Evolutionary conservation across 2,113 vertebrate species (phyloP), one percentile per base, ranked within the genome.

Genomic region (Ophiodon elongatus): DNA sequence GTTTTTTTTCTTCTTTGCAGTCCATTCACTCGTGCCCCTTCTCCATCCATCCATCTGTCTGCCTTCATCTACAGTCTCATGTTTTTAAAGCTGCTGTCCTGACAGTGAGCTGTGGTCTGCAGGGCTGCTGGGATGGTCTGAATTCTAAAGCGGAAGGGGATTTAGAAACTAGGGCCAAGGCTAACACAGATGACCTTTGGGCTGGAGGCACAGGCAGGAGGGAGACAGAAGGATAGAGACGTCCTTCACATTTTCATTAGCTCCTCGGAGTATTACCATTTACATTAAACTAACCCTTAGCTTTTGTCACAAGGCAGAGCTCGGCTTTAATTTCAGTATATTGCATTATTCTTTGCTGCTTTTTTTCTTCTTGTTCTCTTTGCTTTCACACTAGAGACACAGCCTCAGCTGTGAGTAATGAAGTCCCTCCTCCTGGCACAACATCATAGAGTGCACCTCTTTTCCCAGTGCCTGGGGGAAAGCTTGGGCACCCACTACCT

Each of bases 111-210:
- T 70, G 73, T 82, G 47, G 79, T 84, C 84, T 79, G 74, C 65
- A 43, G 70, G 85, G 85, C 76, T 64, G 75, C 66, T 59, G 74
- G 57, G 70, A 74, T 73, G 79, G 63, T 67, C 39, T 77, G 84
- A 80, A 85, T 89, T 76, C 54, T 89, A 85, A 88, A 67, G 65
- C 81, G 47, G 47, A 60, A 82, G 64, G 59, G 78, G 69, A 70
- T 63, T 64, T 67, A 68, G 76, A 70, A 85, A 64, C 57, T 57
- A 47, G 79, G 84, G 80, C 85, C 90, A 86, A 82, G 67, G 86
- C 86, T 83, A 80, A 79, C 73, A 69, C 75, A 64, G 86, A 80
- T 90, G 88, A 91, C 90, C 87, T 91, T 89, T 86, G 29, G 50
- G 75, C 71, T 78, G 57, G 45, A 84, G 67, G 73, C 67, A 14